Conservation (phyloP, 1,140 invertebrate species). For the Asbolus verrucosus region DNA sequence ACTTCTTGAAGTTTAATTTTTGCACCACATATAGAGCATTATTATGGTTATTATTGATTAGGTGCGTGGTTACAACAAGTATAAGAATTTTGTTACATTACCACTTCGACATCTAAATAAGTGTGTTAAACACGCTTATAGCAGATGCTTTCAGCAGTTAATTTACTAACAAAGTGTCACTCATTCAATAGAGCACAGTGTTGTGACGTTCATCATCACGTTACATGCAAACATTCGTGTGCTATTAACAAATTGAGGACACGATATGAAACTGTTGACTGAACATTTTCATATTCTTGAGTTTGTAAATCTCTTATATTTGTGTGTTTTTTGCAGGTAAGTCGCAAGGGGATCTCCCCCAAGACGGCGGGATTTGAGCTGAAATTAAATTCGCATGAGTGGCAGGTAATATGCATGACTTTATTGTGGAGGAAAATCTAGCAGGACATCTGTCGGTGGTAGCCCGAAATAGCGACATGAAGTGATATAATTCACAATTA, state of each 20-base stretch:
- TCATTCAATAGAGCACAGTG: not conserved
- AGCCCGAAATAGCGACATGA: too few species aligned
- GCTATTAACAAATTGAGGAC: not conserved
- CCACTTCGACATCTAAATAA: too few species aligned
- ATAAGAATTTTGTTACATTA: too few species aligned
- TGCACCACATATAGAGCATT: too few species aligned
- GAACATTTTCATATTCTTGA: not conserved
- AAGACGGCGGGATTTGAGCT: too few species aligned
- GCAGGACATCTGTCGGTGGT: not conserved
- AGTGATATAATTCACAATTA: conserved; percentile 30
- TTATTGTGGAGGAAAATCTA: not conserved
- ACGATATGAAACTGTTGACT: too few species aligned
- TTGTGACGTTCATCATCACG: not conserved
- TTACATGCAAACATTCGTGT: conserved; percentile 7
- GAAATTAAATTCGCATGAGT: too few species aligned
- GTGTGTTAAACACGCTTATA: not conserved
- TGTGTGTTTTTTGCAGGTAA: conserved; percentile 19
- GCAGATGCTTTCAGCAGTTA: conserved; percentile 5
- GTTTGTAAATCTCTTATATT: not conserved
- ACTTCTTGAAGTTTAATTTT: too few species aligned
- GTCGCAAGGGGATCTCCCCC: not conserved
- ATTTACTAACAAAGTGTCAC: conserved; percentile 22
- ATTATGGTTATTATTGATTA: too few species aligned
- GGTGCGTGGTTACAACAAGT: too few species aligned
- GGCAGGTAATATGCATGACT: not conserved